These are phyloP conservation scores for Limenitis camilla DNA, from an alignment of 2,888 invertebrate species.

Conservation along the genomic window DNA sequence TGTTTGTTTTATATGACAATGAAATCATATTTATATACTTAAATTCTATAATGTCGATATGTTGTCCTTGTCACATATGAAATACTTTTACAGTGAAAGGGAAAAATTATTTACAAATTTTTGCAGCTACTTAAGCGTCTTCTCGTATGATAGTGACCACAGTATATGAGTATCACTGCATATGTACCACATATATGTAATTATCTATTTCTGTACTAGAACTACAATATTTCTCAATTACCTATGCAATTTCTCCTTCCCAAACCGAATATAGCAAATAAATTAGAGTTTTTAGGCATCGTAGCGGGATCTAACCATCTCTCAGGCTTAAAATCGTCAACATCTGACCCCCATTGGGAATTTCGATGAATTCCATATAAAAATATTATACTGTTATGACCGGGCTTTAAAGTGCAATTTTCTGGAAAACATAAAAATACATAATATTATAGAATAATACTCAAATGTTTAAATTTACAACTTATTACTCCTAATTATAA, in stretches of 20 bases:
- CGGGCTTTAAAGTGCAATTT: slow-evolving; percentile 20
- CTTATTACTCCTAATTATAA: neutral
- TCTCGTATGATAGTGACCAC: too few relatives aligned
- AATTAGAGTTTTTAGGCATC: slow-evolving; percentile 15
- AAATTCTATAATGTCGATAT: too few relatives aligned
- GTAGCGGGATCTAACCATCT: slow-evolving; percentile 24
- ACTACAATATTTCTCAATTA: slow-evolving; percentile 5
- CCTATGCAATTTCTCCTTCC: slow-evolving; percentile 26
- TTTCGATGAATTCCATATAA: slow-evolving; percentile 22
- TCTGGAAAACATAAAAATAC: slow-evolving; percentile 12
- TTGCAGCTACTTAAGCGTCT: too few relatives aligned
- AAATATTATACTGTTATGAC: slow-evolving; percentile 23
- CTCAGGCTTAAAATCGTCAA: slow-evolving; percentile 26
- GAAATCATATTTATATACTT: too few relatives aligned
- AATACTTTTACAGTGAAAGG: too few relatives aligned
- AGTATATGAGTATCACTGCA: too few relatives aligned
- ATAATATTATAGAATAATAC: neutral
- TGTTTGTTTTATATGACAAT: too few relatives aligned
- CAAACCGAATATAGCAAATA: slow-evolving; percentile 20
- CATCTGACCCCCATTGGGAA: slow-evolving; percentile 27
- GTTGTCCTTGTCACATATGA: too few relatives aligned
- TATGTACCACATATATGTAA: too few relatives aligned
- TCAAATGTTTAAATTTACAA: neutral
- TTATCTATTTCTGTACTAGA: too few relatives aligned
- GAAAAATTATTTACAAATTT: too few relatives aligned